Conservation (phyloP, 2,113 vertebrate genomes). For the Sula dactylatra region DNA sequence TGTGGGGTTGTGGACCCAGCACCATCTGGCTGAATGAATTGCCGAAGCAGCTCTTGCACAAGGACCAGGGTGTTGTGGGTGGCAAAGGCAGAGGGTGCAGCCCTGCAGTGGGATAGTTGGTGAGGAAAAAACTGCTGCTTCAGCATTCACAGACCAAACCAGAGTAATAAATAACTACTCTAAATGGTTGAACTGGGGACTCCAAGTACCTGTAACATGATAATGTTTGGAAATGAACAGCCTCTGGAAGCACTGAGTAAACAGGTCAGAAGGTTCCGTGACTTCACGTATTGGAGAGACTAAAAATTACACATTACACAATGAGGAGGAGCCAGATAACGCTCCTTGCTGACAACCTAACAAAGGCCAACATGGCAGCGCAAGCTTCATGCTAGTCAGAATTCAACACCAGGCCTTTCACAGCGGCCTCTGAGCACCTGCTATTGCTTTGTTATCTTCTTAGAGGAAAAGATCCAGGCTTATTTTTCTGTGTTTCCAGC, state of each 20-base stretch:
- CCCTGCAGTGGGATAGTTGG: not conserved
- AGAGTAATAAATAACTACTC: constrained; percentile 46
- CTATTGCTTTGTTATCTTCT: not conserved
- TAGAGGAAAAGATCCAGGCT: not conserved
- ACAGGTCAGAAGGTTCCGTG: constrained; percentile 23
- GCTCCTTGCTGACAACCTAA: not conserved
- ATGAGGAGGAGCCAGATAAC: not conserved
- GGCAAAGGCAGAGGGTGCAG: not conserved
- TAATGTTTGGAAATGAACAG: not conserved
- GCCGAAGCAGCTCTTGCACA: not conserved
- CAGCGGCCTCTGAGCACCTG: not conserved
- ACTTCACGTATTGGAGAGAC: not conserved
- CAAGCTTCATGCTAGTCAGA: not conserved
- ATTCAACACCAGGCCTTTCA: not conserved
- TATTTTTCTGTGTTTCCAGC: not conserved
- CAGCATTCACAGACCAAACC: not conserved
- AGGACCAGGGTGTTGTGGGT: not conserved
- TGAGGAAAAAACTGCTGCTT: not conserved
- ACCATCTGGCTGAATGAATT: not conserved
- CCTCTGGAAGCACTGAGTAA: constrained; percentile 32
- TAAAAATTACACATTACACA: not conserved
- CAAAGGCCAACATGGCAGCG: not conserved
- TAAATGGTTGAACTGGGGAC: constrained; percentile 19
- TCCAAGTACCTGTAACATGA: not conserved
- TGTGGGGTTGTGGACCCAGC: not conserved